Evolutionary conservation across 2,113 vertebrate species (phyloP).

Genomic region (Melanocharis versteri): DNA sequence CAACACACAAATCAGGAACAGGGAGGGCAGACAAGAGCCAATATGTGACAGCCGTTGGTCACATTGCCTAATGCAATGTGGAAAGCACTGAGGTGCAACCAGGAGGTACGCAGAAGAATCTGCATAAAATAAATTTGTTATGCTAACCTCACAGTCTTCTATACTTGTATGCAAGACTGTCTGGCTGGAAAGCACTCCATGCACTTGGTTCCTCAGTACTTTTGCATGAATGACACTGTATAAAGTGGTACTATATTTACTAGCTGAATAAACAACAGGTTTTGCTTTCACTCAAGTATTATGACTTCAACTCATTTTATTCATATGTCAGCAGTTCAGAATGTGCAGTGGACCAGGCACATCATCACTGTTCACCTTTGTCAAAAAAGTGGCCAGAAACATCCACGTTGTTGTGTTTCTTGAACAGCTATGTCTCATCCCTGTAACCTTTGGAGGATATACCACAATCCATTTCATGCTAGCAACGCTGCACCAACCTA

Average conservation of each 20-base stretch:
- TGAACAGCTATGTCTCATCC: conserved; percentile 26
- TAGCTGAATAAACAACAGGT: conserved; percentile 60
- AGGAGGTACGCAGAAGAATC: background rate
- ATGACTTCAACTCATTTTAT: conserved; percentile 54
- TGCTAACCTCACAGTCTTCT: background rate
- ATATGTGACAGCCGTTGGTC: background rate
- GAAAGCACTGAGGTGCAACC: background rate
- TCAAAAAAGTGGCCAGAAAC: conserved; percentile 34
- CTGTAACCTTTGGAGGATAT: conserved; percentile 37
- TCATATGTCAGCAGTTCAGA: conserved; percentile 55
- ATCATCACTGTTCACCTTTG: conserved; percentile 54
- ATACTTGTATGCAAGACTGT: background rate
- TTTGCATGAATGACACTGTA: conserved; percentile 41
- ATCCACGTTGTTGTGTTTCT: background rate
- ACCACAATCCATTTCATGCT: conserved; percentile 42
- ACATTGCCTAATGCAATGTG: background rate
- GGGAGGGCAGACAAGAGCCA: background rate
- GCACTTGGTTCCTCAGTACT: background rate
- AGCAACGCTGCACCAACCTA: background rate
- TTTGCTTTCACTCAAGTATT: conserved; percentile 55
- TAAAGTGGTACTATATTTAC: conserved; percentile 39
- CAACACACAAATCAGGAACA: background rate
- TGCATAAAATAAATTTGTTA: background rate
- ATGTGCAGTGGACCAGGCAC: conserved; percentile 46
- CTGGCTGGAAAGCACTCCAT: background rate